A percentile compares a stretch with the other conserved stretches of the same genome.
phyloP scores from a whole-genome alignment of 1,140 invertebrate genomes.

The Saccostrea cuccullata region DNA sequence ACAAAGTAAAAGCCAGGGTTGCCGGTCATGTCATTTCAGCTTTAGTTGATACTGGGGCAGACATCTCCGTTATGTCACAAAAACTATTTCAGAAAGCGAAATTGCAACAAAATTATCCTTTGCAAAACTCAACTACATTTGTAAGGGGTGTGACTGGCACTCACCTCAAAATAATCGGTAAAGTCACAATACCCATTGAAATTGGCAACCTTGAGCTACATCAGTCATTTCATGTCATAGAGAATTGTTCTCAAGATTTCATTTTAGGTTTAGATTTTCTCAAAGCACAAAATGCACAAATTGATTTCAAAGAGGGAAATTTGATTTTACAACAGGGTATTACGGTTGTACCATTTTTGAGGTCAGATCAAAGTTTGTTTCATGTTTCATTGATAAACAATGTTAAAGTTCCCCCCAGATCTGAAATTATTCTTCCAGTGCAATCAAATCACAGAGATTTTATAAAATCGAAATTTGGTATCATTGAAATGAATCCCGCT shows the following conservation, averaged over 20 bases:
- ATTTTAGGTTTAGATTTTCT: too few species aligned
- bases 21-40: not conserved
- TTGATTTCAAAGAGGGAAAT: too few species aligned
- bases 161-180: not conserved
- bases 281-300: not conserved
- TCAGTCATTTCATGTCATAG: not conserved
- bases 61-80: not conserved
- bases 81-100: not conserved
- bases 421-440: not conserved
- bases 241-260: too few species aligned
- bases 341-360: too few species aligned
- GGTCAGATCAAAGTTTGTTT: too few species aligned
- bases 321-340: too few species aligned
- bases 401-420: not conserved
- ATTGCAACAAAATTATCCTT: not conserved
- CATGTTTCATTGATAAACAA: too few species aligned
- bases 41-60: slow-evolving; percentile 21
- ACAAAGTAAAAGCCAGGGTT: slow-evolving; percentile 6
- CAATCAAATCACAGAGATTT: not conserved
- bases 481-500: not conserved
- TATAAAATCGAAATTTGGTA: not conserved
- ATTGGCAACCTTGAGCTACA: not conserved
- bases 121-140: not conserved
- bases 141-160: slow-evolving; percentile 10
- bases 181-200: slow-evolving; percentile 11